These are phyloP conservation scores for Syngnathoides biaculeatus DNA, from an alignment of 2,113 vertebrate species.

Conservation along the genomic window DNA sequence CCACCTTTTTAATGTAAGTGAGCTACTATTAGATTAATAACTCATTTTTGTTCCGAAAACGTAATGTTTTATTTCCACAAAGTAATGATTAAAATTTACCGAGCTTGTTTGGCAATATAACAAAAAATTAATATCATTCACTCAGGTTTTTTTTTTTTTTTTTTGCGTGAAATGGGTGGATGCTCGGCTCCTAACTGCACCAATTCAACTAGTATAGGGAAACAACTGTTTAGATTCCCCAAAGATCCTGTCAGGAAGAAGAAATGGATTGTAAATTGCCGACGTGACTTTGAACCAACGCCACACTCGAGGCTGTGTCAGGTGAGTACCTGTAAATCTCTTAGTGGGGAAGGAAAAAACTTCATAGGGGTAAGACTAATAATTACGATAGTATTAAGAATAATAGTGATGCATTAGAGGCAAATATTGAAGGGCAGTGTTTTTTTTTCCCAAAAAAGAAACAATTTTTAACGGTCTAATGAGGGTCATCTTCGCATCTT, in stretches of 20 bases:
- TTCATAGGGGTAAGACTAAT: background rate
- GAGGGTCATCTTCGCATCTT: background rate
- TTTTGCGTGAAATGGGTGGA: conserved; percentile 66
- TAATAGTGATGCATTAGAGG: too few species aligned
- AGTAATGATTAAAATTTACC: conserved; percentile 18
- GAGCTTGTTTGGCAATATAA: conserved; percentile 16
- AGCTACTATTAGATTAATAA: background rate
- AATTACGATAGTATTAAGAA: too few species aligned
- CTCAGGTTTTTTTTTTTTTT: background rate
- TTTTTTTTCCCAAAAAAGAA: background rate
- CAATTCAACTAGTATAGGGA: conserved; percentile 76
- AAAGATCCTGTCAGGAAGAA: conserved; percentile 74
- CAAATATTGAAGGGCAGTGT: background rate
- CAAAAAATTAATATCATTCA: conserved; percentile 28
- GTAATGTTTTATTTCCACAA: background rate
- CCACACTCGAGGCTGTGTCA: conserved; percentile 78
- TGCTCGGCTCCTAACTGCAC: conserved; percentile 79
- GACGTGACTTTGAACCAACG: conserved; percentile 75
- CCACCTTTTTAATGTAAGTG: background rate
- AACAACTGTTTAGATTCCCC: conserved; percentile 78
- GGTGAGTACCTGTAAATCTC: conserved; percentile 36
- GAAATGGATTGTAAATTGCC: conserved; percentile 77
- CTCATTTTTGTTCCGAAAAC: background rate
- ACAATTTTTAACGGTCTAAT: background rate
- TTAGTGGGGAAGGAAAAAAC: background rate